Base-by-base conservation (phyloP, 2,113 vertebrate species). In the Dicrurus megarhynchus region DNA sequence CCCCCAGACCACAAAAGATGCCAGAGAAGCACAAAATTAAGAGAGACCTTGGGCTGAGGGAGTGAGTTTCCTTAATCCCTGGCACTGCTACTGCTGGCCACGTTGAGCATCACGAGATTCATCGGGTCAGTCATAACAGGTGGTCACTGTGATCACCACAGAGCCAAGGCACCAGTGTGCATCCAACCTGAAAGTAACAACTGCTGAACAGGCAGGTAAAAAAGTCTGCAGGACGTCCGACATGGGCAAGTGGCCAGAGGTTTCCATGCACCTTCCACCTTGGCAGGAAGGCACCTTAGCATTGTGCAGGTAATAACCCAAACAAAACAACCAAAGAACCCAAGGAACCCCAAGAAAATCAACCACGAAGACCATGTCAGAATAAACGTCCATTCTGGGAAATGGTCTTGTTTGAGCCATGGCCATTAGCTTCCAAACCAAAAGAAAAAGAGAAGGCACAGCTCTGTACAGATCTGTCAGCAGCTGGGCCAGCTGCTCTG, bases 71-170 rank as follows among this genome's bases (percentile, higher is more conserved):
- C 41, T 21, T 9, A 30, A 39, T 21, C 23, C 30, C 28, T 42
- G 28, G 11, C 53, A 75, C 24, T 13, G 17, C 9, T 23, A 12
- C 19, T 59, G 39, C 63, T 32, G 33, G 42, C 23, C 50, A 37
- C 0, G 0, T 4, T 49, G 30, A n/a, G n/a, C 37, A 32, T 10
- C 3, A 27, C 0, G 0, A 47, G 33, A 23, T 9, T 39, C 2
- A 0, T 33, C 16, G 3, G 80, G 63, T 52, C 21, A 21, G 6
- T 13, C 1, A 2, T 19, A 21, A 39, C 49, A 56, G 60, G 26
- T 3, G 21, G 14, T 9, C 14, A 1, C 20, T 65, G 52, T 14
- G 41, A 39, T 19, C 30, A 21, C 13, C 21, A 33, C 63, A 76
- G 46, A 60, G 49, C 19, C 49, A 46, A 61, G 79, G 74, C 19